Evolutionary conservation across 2,797 vertebrate genomes (phyloP).

Genomic region (Champsocephalus gunnari): DNA sequence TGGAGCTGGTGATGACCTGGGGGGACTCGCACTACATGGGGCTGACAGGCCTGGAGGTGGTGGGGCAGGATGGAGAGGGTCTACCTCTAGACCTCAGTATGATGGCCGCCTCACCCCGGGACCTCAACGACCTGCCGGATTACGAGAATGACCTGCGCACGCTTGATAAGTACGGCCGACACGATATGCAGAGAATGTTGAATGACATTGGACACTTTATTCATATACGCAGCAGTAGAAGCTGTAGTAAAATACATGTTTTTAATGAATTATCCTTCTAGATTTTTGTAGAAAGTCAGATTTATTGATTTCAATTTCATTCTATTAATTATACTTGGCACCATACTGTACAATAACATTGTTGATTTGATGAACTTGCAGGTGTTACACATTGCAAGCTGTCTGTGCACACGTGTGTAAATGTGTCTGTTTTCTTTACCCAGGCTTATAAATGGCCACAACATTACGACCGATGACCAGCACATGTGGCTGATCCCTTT

Average conservation of each 20-base stretch:
- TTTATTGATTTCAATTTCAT: too few relatives aligned
- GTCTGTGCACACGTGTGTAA: too few relatives aligned
- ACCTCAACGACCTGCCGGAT: constrained; percentile 92
- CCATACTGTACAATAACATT: too few relatives aligned
- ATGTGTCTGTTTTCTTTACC: constrained; percentile 2
- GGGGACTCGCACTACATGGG: constrained; percentile 94
- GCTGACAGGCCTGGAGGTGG: constrained; percentile 93
- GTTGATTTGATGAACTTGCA: too few relatives aligned
- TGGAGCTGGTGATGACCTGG: constrained; percentile 92
- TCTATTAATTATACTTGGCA: too few relatives aligned
- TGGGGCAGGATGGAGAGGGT: constrained; percentile 89
- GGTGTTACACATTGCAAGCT: too few relatives aligned
- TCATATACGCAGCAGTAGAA: not conserved
- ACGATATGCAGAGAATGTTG: not conserved
- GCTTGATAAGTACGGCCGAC: constrained; percentile 89
- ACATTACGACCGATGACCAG: constrained; percentile 92
- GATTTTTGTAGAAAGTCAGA: too few relatives aligned
- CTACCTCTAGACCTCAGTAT: constrained; percentile 86
- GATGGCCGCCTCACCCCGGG: constrained; percentile 89
- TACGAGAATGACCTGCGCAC: constrained; percentile 89
- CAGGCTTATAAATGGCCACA: constrained; percentile 93
- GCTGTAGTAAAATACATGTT: too few relatives aligned
- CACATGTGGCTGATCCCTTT: constrained; percentile 99
- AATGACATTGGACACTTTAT: not conserved
- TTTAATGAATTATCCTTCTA: too few relatives aligned